A percentile compares a stretch with the other conserved stretches of the same genome.
phyloP scores from a whole-genome alignment of 2,113 vertebrate species.

The Apaloderma vittatum region DNA sequence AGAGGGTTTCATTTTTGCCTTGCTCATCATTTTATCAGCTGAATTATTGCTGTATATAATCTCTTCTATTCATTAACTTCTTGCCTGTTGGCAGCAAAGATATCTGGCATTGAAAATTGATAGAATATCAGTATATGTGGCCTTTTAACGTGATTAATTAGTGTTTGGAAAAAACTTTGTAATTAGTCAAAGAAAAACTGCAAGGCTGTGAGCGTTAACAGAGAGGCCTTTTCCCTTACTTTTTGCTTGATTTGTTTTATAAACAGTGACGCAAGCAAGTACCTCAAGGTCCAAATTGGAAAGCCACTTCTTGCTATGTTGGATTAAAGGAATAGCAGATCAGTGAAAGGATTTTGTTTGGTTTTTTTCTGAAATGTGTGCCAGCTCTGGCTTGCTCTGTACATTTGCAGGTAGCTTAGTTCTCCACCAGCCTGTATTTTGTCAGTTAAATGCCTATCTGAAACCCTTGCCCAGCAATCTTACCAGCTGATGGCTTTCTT shows the following conservation, averaged over 20 bases:
- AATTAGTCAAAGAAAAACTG: slow-evolving; percentile 29
- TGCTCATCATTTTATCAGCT: slow-evolving; percentile 7
- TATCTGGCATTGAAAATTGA: slow-evolving; percentile 4
- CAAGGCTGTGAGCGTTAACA: slow-evolving; percentile 13
- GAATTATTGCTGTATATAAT: slow-evolving; percentile 5
- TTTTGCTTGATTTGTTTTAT: slow-evolving; percentile 26
- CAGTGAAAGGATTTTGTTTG: neutral
- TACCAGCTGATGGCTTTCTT: slow-evolving; percentile 21
- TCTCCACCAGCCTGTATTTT: slow-evolving; percentile 10
- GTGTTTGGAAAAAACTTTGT: slow-evolving; percentile 10
- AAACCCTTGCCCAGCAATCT: slow-evolving; percentile 26
- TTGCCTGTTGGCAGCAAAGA: slow-evolving; percentile 20
- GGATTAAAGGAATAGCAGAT: neutral
- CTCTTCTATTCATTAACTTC: neutral
- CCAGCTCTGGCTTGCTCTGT: neutral
- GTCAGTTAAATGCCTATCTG: slow-evolving; percentile 22
- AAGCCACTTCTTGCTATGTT: neutral
- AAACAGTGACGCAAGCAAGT: neutral
- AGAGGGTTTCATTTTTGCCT: neutral
- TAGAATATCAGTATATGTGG: neutral
- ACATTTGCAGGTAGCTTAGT: neutral
- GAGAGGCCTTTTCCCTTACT: neutral
- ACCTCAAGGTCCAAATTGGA: neutral
- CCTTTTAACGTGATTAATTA: neutral
- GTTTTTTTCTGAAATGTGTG: neutral